Conservation (phyloP, 2,797 vertebrate genomes). For the Sebastes diploproa region DNA sequence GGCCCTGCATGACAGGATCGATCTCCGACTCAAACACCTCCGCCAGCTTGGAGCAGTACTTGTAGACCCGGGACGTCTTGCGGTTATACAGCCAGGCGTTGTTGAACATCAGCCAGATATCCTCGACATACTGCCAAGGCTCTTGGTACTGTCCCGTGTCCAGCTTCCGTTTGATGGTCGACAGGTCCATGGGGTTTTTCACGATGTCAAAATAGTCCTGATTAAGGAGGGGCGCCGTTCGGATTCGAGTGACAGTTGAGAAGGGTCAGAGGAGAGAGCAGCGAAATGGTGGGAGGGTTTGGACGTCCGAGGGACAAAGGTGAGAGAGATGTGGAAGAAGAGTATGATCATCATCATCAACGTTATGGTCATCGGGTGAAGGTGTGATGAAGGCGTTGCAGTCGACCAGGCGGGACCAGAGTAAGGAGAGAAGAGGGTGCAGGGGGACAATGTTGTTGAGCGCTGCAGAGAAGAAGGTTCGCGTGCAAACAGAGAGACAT, state of each 20-base stretch:
- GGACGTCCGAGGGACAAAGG: constrained; percentile 3
- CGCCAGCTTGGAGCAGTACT: constrained; percentile 97
- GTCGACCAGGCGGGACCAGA: constrained; percentile 66
- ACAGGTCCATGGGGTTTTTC: constrained; percentile 98
- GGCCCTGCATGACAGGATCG: constrained; percentile 96
- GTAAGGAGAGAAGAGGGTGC: constrained; percentile 83
- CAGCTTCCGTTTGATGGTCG: constrained; percentile 96
- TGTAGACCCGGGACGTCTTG: constrained; percentile 98
- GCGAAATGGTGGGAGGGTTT: constrained; percentile 7
- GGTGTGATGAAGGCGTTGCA: constrained; percentile 20
- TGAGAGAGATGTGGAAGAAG: constrained; percentile 34
- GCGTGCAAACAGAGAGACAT: constrained; percentile 84
- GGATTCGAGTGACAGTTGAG: constrained; percentile 9
- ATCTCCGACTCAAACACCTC: constrained; percentile 98
- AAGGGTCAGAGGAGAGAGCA: neutral
- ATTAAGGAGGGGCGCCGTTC: constrained; percentile 10
- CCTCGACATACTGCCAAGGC: constrained; percentile 98
- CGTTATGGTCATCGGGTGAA: constrained; percentile 15
- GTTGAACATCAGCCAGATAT: constrained; percentile 99
- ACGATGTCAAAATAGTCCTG: constrained; percentile 99
- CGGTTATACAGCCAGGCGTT: constrained; percentile 99
- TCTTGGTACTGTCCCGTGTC: constrained; percentile 99
- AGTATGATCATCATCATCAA: constrained; percentile 20
- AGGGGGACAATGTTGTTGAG: constrained; percentile 85
- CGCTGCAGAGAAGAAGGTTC: constrained; percentile 81